Base-by-base conservation (phyloP, 2,888 invertebrate species). In the Tetragnatha montana region DNA sequence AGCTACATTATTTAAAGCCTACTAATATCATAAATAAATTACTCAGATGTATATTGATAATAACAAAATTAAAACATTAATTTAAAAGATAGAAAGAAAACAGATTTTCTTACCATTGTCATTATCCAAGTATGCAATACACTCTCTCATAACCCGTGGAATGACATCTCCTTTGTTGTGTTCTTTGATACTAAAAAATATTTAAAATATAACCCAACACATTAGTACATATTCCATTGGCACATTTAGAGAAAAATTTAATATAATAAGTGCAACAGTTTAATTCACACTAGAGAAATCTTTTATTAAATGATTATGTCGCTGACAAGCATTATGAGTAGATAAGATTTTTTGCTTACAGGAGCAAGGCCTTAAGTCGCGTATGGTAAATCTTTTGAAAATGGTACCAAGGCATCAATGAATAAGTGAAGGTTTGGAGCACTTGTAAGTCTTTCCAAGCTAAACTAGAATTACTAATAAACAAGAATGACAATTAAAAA, bases 71-170 rank as follows among this genome's bases (percentile, higher is more conserved):
- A 35, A 17, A 49, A 70, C 0, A 19, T n/a, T 10, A 75, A 21
- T 35, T 81, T 19, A 21, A 82, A 47, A 68, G 49, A 1, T 75
- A 75, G 47, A 49, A 49, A 50, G 17, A 51, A 74, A 60, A 22
- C 4, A 50, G 21, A 79, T 21, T 50, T 17, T 3, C 22, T 94
- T 93, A 97, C 97, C 97, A 93, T 98, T 97, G 49, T 97, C 97
- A 92, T 96, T 96, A 91, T 97, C 96, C 78, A 99, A 95, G 93
- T 96, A 99, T 93, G 97, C 97, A 76, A 99, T 96, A 93, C 98
- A 98, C 92, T 97, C 96, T 92, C 96, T 95, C 51, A 99, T 97
- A 85, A 99, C 96, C 0, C 98, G 98, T 79, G 99, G 99, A 93
- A 99, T 97, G 8, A 96, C 95, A 92, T 95, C 95, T 35, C 96